Base-by-base conservation (phyloP, 2,888 invertebrate genomes). In the Orgyia antiqua region DNA sequence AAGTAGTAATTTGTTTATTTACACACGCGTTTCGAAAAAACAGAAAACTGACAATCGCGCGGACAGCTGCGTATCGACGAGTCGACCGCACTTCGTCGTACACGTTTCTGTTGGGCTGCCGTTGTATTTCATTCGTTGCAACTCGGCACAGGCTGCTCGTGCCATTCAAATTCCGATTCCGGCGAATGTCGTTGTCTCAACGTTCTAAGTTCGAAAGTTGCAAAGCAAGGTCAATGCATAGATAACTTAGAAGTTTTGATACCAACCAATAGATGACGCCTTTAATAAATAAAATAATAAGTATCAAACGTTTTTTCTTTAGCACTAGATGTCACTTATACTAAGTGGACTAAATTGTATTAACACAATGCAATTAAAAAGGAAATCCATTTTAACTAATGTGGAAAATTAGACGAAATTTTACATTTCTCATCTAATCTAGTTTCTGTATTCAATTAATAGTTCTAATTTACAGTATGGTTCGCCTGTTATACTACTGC, bases 1-100 rank as follows among this genome's bases (percentile, higher is more conserved):
- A 79, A 75, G 71, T 68, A 76, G 68, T 76, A 77, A 68, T 68
- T 78, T 82, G 75, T 80, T 83, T 83, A 78, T 83, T 79, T 71
- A 82, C 86, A 86, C 86, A 75, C 83, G 84, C 73, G 80, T 75
- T 77, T 78, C 4, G 15, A 60, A 62, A 76, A 80, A 80, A 78
- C 75, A 75, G 63, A 48, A 68, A 76, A 69, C 67, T 78, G 78
- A 73, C 73, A 79, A 83, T 64, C 68, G 77, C 79, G 76, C 73
- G 67, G 79, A 83, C 78, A 82, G 72, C 79, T 79, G 80, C 84
- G 84, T 62, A 79, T 79, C 83, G 84, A 83, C 86, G 75, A 83
- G 77, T 74, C 86, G 86, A 86, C 68, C 84, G 84, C 86, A 84
- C 86, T 84, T 84, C 86, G 86, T 70, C 84, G 67, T 80, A 82